Percentiles rank a stretch among this genome's conserved stretches.
Evolutionary conservation across 2,113 vertebrate species (phyloP).

Genomic region (Lophura nycthemera): DNA sequence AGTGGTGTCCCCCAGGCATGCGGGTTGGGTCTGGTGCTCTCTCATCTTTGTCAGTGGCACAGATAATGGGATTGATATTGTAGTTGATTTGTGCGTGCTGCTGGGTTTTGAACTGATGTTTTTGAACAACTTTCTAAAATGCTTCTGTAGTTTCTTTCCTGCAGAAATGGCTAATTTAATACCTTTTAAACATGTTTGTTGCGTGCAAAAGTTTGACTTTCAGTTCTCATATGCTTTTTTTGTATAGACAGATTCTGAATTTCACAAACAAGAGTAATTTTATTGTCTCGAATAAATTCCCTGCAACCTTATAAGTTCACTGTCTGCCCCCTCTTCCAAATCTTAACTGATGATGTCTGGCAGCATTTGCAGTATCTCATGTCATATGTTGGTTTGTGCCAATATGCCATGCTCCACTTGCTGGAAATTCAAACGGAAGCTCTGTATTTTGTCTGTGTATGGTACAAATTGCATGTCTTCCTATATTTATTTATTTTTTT

Average conservation of each 20-base stretch:
- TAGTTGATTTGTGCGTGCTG: background rate
- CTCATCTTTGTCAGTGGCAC: too few species aligned
- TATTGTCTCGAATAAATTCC: background rate
- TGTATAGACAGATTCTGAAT: background rate
- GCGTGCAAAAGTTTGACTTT: background rate
- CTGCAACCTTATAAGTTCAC: background rate
- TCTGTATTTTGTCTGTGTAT: too few species aligned
- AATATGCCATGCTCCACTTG: background rate
- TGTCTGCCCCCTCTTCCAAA: background rate
- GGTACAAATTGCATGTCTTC: background rate
- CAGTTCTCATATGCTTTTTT: background rate
- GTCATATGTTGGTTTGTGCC: background rate
- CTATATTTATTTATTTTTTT: background rate
- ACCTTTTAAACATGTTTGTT: background rate
- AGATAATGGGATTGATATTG: background rate
- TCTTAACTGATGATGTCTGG: background rate
- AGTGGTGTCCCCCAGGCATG: too few species aligned
- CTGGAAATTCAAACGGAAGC: background rate
- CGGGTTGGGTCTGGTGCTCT: too few species aligned
- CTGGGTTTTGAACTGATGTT: background rate
- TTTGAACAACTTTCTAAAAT: background rate
- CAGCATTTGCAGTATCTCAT: accelerated
- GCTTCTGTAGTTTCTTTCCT: background rate
- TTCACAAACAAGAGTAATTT: background rate
- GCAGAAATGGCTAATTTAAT: background rate